Conservation (phyloP, 2,797 vertebrate species). For the Rhodeus uyekii region DNA sequence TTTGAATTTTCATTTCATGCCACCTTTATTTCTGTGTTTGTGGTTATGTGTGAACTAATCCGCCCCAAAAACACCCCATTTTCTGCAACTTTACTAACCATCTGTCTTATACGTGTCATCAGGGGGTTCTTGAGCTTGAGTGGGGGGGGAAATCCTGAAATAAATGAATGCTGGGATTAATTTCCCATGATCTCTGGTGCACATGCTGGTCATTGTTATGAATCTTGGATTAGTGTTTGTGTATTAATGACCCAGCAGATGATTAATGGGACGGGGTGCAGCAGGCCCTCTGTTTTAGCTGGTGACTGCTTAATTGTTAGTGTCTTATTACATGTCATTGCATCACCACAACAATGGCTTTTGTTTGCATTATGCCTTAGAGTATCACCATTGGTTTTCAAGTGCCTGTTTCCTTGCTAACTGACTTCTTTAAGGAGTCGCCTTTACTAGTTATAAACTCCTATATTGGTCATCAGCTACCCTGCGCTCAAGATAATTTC, state of each 20-base stretch:
- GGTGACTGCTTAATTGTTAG: slow-evolving; percentile 35
- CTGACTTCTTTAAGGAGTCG: not conserved
- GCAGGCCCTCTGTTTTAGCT: slow-evolving; percentile 8
- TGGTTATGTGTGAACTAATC: not conserved
- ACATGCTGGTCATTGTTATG: slow-evolving; percentile 68
- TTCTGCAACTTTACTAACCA: slow-evolving; percentile 14
- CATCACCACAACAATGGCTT: slow-evolving; percentile 33
- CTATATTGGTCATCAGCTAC: not conserved
- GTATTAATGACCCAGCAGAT: slow-evolving; percentile 70
- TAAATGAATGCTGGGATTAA: slow-evolving; percentile 64
- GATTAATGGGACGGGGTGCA: slow-evolving; percentile 48
- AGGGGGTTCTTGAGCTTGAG: slow-evolving; percentile 16
- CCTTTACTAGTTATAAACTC: not conserved
- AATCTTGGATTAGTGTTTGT: slow-evolving; percentile 74
- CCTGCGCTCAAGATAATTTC: too few relatives aligned
- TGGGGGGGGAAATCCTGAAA: slow-evolving; percentile 14
- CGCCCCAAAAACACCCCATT: not conserved
- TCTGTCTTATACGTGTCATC: slow-evolving; percentile 34
- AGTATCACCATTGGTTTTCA: slow-evolving; percentile 1
- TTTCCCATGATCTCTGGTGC: slow-evolving; percentile 61
- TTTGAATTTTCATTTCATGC: not conserved
- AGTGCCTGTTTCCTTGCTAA: not conserved
- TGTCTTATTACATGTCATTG: slow-evolving; percentile 7
- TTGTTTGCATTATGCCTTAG: slow-evolving; percentile 41
- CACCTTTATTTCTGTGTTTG: not conserved